Evolutionary conservation across 2,888 invertebrate genomes (phyloP), one percentile per base, ranked within the genome.

Genomic region (Strigamia transsilvanica): DNA sequence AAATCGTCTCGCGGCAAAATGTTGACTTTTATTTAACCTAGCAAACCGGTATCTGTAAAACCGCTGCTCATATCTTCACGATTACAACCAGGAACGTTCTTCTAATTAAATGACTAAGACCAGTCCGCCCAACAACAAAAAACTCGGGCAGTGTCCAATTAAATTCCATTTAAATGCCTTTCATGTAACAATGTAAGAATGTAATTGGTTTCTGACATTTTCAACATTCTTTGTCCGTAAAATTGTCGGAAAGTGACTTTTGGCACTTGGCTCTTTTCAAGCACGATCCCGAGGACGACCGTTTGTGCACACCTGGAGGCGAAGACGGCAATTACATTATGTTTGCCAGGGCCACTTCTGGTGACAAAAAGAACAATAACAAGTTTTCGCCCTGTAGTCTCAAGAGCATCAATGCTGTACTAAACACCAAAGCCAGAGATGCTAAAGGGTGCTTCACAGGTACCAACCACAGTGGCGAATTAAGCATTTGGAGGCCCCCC

Each of bases 251-350:
- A 66, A 66, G 7, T 66, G 15, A 51, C 51, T n/a, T 51, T 23
- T 27, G 23, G 10, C 61, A 61, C 23, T 18, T n/a, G 18, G 12
- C 32, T 66, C 27, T 82, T 80, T 83, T 82, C 82, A 85, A 97
- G 96, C 98, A 98, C 88, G 98, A 98, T 90, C 96, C 96, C 0
- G 96, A 96, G 89, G 86, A 86, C 83, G 89, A 88, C 86, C 89
- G 77, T 86, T 93, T 92, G 87, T 98, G 94, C 89, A 96, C 97
- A 0, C 98, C 98, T 5, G 97, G 97, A 82, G 97, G 94, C 21
- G 95, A 96, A 87, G 96, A 96, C 88, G 99, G 99, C 73, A 99
- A 99, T 91, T 99, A 94, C 90, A 99, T 99, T 87, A 99, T 99
- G 99, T 99, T 98, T 89, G 97, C 98, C 27, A 93, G 98, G 84